Percentiles rank a stretch among this genome's conserved stretches.
phyloP scores from a whole-genome alignment of 2,797 vertebrate species.

The Cyprinella venusta region DNA sequence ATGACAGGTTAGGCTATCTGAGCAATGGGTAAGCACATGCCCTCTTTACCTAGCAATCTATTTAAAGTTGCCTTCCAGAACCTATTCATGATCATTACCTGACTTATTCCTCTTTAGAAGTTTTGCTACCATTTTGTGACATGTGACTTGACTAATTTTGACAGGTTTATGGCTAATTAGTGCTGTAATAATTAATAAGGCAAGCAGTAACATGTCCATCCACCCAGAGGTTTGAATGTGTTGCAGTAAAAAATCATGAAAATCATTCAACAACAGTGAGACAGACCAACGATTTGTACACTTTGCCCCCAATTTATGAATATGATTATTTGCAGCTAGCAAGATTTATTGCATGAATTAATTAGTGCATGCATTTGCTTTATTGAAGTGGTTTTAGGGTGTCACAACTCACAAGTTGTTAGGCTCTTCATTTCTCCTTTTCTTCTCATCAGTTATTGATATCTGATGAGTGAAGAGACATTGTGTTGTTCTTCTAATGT shows the following conservation, averaged over 20 bases:
- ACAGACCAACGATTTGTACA: background rate
- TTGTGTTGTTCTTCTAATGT: background rate
- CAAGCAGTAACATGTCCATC: background rate
- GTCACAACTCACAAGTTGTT: background rate
- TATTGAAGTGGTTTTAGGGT: background rate
- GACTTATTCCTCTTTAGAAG: background rate
- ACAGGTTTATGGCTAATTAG: background rate
- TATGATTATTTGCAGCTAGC: background rate
- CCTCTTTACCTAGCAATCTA: slow-evolving; percentile 90
- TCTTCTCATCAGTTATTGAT: slow-evolving; percentile 3
- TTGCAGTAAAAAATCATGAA: background rate
- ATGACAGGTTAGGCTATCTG: slow-evolving; percentile 95
- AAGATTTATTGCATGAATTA: background rate
- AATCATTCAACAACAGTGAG: slow-evolving; percentile 3
- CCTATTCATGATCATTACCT: slow-evolving; percentile 8
- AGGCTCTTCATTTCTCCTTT: background rate
- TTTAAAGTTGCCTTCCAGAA: slow-evolving; percentile 71
- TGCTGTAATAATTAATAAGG: slow-evolving; percentile 12
- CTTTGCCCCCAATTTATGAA: background rate
- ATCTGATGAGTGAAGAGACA: background rate
- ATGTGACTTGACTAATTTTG: background rate
- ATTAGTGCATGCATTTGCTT: background rate
- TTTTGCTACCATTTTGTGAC: background rate
- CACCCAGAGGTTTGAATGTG: slow-evolving; percentile 1
- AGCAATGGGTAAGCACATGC: slow-evolving; percentile 89